Base-by-base conservation (phyloP, 1,140 invertebrate species). In the Harpegnathos saltator region DNA sequence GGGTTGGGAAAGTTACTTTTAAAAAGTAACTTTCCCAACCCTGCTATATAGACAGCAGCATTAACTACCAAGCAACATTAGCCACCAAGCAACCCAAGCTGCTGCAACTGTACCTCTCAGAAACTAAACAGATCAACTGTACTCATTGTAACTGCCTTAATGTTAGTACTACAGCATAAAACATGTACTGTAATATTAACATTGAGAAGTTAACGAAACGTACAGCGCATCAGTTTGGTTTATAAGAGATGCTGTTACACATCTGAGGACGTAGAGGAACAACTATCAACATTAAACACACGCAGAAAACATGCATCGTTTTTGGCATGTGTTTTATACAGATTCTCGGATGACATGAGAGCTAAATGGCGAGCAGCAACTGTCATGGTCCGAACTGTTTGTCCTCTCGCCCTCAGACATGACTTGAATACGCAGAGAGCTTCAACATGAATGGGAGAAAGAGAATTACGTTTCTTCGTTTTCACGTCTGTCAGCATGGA, bases 401-500 rank as follows among this genome's bases (percentile, higher is more conserved):
- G n/a, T n/a, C n/a, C n/a, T n/a, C n/a, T n/a, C 38, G 38, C 14
- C 14, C 63, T 66, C 63, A 66, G 14, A 66, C 4, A n/a, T 66
- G 63, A 66, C 48, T 66, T 66, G 2, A 66, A 66, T 4, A 66
- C 63, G 14, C 22, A 66, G 3, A 24, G 0, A 48, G 19, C 12
- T 44, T 66, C 4, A 66, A 66, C 38, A 5, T 66, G 12, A 50
- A 0, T 44, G 14, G 38, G 33, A 44, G 19, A 14, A 19, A 38
- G 48, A 12, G 2, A 50, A 66, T n/a, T 22, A 15, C 22, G 48
- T 66, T 66, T n/a, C n/a, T n/a, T n/a, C n/a, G 22, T 48, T 66
- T 66, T 66, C 15, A 66, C 19, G 7, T 66, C 19, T 50, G 38
- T 66, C 5, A 66, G 5, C 63, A 65, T 65, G n/a, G 62, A 65